A percentile compares a stretch with the other conserved stretches of the same genome.
Conservation (phyloP, 2,113 vertebrate genomes). For the Equus quagga region DNA sequence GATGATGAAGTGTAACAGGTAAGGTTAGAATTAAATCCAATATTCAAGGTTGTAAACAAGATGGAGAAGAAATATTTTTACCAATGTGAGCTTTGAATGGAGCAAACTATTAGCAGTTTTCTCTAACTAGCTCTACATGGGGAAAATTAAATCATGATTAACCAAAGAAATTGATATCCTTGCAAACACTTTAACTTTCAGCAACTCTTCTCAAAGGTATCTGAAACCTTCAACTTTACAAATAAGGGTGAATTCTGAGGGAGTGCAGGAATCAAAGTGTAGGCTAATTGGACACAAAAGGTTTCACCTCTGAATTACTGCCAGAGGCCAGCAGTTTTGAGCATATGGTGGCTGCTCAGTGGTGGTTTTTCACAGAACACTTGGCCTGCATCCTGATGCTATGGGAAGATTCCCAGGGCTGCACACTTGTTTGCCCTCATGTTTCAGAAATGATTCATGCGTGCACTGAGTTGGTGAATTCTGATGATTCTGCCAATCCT, state of each 20-base stretch:
- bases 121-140: neutral
- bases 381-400: neutral
- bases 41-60: conserved; percentile 44
- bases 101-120: conserved; percentile 30
- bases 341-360: conserved; percentile 45
- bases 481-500: neutral
- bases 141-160: conserved; percentile 51
- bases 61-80: neutral
- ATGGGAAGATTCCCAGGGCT: neutral
- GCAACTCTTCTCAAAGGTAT: conserved; percentile 37
- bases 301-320: conserved; percentile 60
- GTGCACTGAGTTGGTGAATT: neutral
- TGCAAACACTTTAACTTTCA: conserved; percentile 59
- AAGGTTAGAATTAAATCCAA: conserved; percentile 3
- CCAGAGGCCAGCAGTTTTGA: conserved; percentile 34
- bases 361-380: conserved; percentile 12
- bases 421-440: neutral
- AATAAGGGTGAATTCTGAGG: conserved; percentile 62
- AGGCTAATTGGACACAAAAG: conserved; percentile 48
- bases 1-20: neutral
- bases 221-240: conserved; percentile 44
- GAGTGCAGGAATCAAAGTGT: conserved; percentile 16
- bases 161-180: neutral
- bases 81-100: neutral
- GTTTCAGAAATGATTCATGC: neutral